Conservation (phyloP, 1,140 invertebrate species). For the Leptinotarsa lineolata region DNA sequence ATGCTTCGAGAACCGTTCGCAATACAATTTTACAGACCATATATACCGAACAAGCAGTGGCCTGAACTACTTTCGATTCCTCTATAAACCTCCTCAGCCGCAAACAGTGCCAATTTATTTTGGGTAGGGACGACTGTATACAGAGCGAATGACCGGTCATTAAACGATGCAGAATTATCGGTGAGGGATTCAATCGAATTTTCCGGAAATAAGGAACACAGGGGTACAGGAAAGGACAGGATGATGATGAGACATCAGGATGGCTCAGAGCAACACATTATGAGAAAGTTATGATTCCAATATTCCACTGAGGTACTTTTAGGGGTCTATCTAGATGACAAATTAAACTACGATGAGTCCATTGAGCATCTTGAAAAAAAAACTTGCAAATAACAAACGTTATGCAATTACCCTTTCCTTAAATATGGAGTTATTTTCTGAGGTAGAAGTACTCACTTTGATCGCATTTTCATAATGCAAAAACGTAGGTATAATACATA, state of each 20-base stretch:
- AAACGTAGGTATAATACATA: too few relatives aligned
- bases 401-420: too few relatives aligned
- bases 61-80: conserved; percentile 19
- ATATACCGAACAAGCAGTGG: background rate
- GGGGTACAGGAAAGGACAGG: conserved; percentile 12
- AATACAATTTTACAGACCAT: conserved; percentile 32
- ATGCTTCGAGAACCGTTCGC: background rate
- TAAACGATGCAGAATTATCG: conserved; percentile 33
- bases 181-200: conserved; percentile 24
- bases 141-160: conserved; percentile 32
- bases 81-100: conserved; percentile 32
- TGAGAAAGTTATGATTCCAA: background rate
- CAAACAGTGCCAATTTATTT: conserved; percentile 39
- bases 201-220: conserved; percentile 20
- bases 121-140: conserved; percentile 26
- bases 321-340: too few relatives aligned
- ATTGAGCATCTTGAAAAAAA: too few relatives aligned
- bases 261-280: background rate
- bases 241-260: background rate
- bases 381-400: too few relatives aligned
- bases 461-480: too few relatives aligned
- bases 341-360: too few relatives aligned
- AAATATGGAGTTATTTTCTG: too few relatives aligned
- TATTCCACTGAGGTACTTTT: background rate
- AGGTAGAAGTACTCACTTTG: too few relatives aligned